phyloP scores from a whole-genome alignment of 1,140 invertebrate genomes.

The Dryas iulia region DNA sequence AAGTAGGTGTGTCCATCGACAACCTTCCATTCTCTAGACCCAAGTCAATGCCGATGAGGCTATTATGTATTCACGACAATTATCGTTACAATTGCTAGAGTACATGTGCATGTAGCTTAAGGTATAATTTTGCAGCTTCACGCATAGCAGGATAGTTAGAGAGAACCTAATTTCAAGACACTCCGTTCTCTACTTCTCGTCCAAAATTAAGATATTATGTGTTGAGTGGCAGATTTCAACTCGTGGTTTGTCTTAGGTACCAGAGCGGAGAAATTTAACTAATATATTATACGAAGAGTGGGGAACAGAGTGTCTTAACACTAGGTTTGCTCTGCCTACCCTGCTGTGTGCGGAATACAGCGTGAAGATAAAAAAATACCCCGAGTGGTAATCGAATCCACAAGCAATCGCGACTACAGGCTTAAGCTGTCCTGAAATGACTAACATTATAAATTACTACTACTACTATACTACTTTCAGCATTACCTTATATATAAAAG shows the following conservation, averaged over 20 bases:
- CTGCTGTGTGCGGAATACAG: no score
- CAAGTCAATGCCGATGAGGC: conserved; percentile 57
- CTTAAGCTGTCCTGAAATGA: no score
- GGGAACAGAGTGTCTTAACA: no score
- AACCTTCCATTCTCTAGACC: conserved; percentile 69
- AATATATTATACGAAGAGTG: not conserved
- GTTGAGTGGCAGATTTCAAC: not conserved
- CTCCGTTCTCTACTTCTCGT: not conserved
- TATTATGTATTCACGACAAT: conserved; percentile 59
- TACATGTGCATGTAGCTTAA: not conserved
- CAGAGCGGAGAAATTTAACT: not conserved
- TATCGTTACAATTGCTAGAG: conserved; percentile 33
- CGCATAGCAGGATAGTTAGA: not conserved
- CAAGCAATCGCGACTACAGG: no score
- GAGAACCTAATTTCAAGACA: not conserved
- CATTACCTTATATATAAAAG: not conserved
- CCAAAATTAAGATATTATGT: no score
- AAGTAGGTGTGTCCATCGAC: conserved; percentile 61
- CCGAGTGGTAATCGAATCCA: no score
- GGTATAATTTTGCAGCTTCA: no score
- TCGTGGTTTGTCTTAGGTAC: not conserved
- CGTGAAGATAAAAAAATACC: no score
- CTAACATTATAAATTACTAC: no score
- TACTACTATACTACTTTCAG: not conserved
- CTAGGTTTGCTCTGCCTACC: no score